A percentile compares a stretch with the other conserved stretches of the same genome.
Conservation (phyloP, 2,113 vertebrate species). For the Australoheros scitulus region DNA sequence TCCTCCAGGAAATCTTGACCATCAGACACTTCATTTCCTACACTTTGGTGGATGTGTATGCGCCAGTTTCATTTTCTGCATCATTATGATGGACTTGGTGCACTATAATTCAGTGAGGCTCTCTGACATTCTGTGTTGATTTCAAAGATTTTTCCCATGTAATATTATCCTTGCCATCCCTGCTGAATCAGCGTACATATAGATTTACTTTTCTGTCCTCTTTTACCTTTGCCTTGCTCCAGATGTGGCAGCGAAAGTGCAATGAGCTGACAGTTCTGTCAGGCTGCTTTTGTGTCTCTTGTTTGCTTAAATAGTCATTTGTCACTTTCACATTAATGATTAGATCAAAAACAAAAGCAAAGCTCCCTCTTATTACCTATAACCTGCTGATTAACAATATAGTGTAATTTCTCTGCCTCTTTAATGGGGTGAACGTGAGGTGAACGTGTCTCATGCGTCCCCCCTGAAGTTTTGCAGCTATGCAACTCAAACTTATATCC, state of each 20-base stretch:
- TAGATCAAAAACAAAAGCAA: too few relatives aligned
- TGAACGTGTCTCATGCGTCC: not conserved
- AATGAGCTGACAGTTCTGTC: not conserved
- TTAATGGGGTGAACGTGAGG: not conserved
- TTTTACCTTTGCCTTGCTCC: not conserved
- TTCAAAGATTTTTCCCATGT: not conserved
- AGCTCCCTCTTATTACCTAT: not conserved
- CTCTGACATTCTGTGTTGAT: not conserved
- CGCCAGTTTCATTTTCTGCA: not conserved
- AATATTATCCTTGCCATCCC: not conserved
- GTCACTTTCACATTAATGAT: not conserved
- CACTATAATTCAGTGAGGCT: not conserved
- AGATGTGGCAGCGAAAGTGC: not conserved
- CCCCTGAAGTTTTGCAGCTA: not conserved
- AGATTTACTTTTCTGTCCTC: not conserved
- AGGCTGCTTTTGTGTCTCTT: not conserved
- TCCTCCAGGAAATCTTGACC: not conserved
- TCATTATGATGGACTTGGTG: not conserved
- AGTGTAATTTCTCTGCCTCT: not conserved
- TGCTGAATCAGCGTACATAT: constrained; percentile 6
- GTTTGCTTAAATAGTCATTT: not conserved
- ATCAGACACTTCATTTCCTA: not conserved
- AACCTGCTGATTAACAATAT: not conserved
- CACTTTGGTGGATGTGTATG: not conserved
- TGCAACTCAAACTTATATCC: not conserved